These are phyloP conservation scores for Tenthredo distinguenda DNA, from an alignment of 2,888 invertebrate genomes.

Conservation along the genomic window DNA sequence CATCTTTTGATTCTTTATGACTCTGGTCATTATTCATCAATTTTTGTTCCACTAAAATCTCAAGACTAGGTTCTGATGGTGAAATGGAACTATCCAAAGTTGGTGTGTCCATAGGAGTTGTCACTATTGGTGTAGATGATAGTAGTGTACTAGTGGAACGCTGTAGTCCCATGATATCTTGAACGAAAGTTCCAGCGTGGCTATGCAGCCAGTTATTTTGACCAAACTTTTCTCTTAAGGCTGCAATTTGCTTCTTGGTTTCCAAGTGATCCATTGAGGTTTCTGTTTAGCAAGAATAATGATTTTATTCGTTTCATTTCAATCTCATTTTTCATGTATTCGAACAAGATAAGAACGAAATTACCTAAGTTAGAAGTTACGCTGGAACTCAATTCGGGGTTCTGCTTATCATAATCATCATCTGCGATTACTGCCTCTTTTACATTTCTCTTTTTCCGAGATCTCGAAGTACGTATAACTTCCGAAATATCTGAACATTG, in stretches of 20 bases:
- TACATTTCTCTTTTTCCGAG: slow-evolving; percentile 72
- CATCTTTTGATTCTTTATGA: slow-evolving; percentile 64
- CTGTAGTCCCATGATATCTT: slow-evolving; percentile 81
- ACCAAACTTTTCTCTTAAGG: slow-evolving; percentile 81
- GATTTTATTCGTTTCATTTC: slow-evolving; percentile 19
- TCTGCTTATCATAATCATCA: slow-evolving; percentile 76
- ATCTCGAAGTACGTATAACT: slow-evolving; percentile 57
- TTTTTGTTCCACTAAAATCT: slow-evolving; percentile 45
- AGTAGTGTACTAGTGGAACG: slow-evolving; percentile 63
- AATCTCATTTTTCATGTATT: slow-evolving; percentile 2
- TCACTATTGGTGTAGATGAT: slow-evolving; percentile 63
- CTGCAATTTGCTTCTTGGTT: slow-evolving; percentile 82
- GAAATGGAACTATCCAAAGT: background rate
- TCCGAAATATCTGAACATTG: slow-evolving; percentile 59
- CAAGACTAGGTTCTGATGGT: slow-evolving; percentile 37
- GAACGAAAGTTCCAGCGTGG: slow-evolving; percentile 79
- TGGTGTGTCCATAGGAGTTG: slow-evolving; percentile 24
- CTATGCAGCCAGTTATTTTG: slow-evolving; percentile 82
- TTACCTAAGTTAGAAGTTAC: slow-evolving; percentile 57
- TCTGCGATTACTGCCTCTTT: slow-evolving; percentile 77
- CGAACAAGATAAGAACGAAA: slow-evolving; percentile 2
- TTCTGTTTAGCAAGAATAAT: slow-evolving; percentile 62
- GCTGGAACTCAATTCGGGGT: slow-evolving; percentile 62
- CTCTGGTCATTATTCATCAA: slow-evolving; percentile 53
- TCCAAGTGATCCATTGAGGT: slow-evolving; percentile 79